Conservation (phyloP, 2,888 invertebrate genomes). For the Xestobium rufovillosum region DNA sequence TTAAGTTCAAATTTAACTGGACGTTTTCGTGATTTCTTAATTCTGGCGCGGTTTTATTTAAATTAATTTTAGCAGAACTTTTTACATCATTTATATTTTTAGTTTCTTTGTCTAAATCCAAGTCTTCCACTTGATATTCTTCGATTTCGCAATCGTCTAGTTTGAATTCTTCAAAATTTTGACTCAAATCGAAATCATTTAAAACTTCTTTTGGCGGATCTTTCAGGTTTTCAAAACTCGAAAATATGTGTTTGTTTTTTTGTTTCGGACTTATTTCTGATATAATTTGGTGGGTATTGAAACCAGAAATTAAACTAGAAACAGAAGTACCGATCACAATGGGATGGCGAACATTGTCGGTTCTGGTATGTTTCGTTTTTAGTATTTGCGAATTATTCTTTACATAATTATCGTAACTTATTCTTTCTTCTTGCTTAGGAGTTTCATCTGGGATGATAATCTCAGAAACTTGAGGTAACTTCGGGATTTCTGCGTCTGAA, state of each 20-base stretch:
- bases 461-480: slow-evolving; percentile 66
- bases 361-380: slow-evolving; percentile 44
- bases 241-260: slow-evolving; percentile 29
- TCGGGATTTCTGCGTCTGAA: slow-evolving; percentile 58
- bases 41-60: slow-evolving; percentile 32
- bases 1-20: slow-evolving; percentile 28
- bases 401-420: slow-evolving; percentile 41
- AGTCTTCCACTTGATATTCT: too few relatives aligned
- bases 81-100: slow-evolving; percentile 4
- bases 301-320: slow-evolving; percentile 46
- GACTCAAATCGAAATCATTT: slow-evolving; percentile 60
- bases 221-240: slow-evolving; percentile 41
- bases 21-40: slow-evolving; percentile 10
- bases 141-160: slow-evolving; percentile 63
- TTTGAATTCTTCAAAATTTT: slow-evolving; percentile 74
- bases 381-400: slow-evolving; percentile 41
- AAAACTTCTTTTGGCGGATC: slow-evolving; percentile 28
- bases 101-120: too few relatives aligned
- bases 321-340: slow-evolving; percentile 57
- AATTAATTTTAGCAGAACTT: slow-evolving; percentile 26
- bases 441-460: slow-evolving; percentile 63
- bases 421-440: slow-evolving; percentile 38
- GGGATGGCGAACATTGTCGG: slow-evolving; percentile 48
- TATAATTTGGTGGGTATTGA: slow-evolving; percentile 45
- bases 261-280: slow-evolving; percentile 49